These are phyloP conservation scores for Sardinella longiceps DNA, from an alignment of 2,797 vertebrate species.

Conservation along the genomic window DNA sequence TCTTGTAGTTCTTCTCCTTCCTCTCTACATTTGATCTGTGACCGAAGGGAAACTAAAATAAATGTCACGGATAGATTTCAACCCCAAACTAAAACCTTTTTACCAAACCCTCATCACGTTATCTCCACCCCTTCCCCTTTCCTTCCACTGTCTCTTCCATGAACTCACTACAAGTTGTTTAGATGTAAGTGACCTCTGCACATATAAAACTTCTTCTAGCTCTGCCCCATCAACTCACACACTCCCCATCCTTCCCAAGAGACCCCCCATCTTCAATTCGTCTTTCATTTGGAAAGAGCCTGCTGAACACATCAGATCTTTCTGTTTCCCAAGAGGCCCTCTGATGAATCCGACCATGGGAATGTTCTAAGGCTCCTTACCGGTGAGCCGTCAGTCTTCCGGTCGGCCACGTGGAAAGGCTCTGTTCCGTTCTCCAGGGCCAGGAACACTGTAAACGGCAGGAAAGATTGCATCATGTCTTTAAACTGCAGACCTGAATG, in stretches of 20 bases:
- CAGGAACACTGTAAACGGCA: conserved; percentile 83
- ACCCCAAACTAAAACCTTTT: background rate
- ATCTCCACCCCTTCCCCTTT: background rate
- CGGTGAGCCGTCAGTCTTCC: conserved; percentile 72
- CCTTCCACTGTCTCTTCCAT: background rate
- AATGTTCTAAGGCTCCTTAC: conserved; percentile 65
- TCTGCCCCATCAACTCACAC: background rate
- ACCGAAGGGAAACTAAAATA: background rate
- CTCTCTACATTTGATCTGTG: background rate
- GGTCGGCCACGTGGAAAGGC: conserved; percentile 77
- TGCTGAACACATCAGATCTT: conserved; percentile 11
- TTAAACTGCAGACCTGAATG: background rate
- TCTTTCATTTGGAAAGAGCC: conserved; percentile 11
- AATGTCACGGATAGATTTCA: background rate
- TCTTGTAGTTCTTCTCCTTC: too few relatives aligned
- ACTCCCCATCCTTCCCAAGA: background rate
- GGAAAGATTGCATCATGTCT: background rate
- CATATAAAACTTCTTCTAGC: background rate
- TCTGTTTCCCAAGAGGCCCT: background rate
- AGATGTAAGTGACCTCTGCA: background rate
- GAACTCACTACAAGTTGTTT: background rate
- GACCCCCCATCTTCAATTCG: background rate
- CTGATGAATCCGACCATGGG: background rate
- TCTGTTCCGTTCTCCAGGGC: conserved; percentile 89
- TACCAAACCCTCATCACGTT: background rate